Evolutionary conservation across 2,797 vertebrate genomes (phyloP), one percentile per base, ranked within the genome.

Genomic region (Xyrichtys novacula): DNA sequence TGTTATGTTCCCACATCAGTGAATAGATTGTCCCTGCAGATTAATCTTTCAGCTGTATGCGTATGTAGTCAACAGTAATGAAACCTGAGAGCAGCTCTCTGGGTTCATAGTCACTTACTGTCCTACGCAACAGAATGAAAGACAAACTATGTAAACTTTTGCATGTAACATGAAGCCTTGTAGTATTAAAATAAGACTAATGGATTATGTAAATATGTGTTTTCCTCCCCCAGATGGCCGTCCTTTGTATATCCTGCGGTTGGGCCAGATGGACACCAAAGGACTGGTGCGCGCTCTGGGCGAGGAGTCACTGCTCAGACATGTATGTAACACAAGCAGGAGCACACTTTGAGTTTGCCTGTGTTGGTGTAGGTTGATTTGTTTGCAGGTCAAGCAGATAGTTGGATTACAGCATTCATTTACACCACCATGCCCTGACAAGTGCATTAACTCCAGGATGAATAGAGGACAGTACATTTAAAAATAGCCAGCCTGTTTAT

Each of bases 221-320:
- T 72, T 65, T 47, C 0, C 40, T 59, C 23, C 2, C 57, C 43
- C 84, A 98, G 98, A 99, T 8, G 98, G 98, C 0, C 96, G 98
- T 65, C 98, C 98, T 0, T 89, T 99, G 19, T 99, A 99, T 17
- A 94, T 99, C 78, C 93, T 99, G 83, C 91, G 97, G 50, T 86
- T 99, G 80, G 98, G 98, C n/a, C 98, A 99, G 92, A 99, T 99
- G 98, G 98, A 99, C 89, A 99, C 98, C 57, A 99, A 99, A 87
- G 98, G 98, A 46, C 71, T 99, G 73, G 97, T 99, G 78, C 90
- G 97, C 7, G 97, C 97, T 23, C 96, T 99, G 0, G 98, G 98
- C 22, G 98, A 99, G 81, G 98, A 99, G 83, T 97, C 97, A 34
- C 89, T 99, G 65, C 96, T 99, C 79, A 94, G 98, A 93, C 97